These are phyloP conservation scores for Lepidocyrtoides sp. DNA, from an alignment of 2,888 invertebrate species.

Conservation along the genomic window DNA sequence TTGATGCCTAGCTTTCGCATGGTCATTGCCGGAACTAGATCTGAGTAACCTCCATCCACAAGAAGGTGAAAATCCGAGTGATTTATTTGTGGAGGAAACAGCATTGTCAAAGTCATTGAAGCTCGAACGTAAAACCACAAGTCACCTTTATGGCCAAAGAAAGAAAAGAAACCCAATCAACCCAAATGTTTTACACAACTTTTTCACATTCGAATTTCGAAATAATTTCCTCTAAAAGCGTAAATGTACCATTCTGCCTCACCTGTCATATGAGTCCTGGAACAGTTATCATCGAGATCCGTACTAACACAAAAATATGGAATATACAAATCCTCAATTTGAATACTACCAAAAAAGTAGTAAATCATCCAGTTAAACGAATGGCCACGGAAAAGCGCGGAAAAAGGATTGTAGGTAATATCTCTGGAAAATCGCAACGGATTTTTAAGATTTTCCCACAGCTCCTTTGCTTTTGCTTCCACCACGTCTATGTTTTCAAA, in stretches of 20 bases:
- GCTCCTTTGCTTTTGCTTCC: slow-evolving; percentile 59
- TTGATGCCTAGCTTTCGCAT: slow-evolving; percentile 68
- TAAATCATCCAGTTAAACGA: slow-evolving; percentile 77
- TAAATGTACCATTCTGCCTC: too few relatives aligned
- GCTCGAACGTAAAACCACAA: slow-evolving; percentile 82
- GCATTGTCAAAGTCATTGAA: slow-evolving; percentile 79
- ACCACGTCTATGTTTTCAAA: slow-evolving; percentile 76
- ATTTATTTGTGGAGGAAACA: slow-evolving; percentile 81
- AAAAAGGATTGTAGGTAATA: slow-evolving; percentile 71
- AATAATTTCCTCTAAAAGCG: too few relatives aligned
- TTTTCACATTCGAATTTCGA: too few relatives aligned
- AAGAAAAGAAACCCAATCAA: too few relatives aligned
- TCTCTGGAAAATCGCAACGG: slow-evolving; percentile 77
- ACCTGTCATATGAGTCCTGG: slow-evolving; percentile 74
- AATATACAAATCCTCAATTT: slow-evolving; percentile 84
- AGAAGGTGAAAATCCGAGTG: slow-evolving; percentile 80
- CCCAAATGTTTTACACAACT: too few relatives aligned
- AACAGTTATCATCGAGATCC: slow-evolving; percentile 77
- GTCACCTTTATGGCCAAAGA: too few relatives aligned
- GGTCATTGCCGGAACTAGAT: slow-evolving; percentile 80
- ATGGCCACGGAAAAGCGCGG: slow-evolving; percentile 75
- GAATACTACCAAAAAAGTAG: slow-evolving; percentile 78
- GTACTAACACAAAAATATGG: slow-evolving; percentile 83
- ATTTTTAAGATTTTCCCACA: slow-evolving; percentile 62
- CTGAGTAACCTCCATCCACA: slow-evolving; percentile 84